Conservation (phyloP, 2,797 vertebrate genomes). For the Apodemus agrarius region DNA sequence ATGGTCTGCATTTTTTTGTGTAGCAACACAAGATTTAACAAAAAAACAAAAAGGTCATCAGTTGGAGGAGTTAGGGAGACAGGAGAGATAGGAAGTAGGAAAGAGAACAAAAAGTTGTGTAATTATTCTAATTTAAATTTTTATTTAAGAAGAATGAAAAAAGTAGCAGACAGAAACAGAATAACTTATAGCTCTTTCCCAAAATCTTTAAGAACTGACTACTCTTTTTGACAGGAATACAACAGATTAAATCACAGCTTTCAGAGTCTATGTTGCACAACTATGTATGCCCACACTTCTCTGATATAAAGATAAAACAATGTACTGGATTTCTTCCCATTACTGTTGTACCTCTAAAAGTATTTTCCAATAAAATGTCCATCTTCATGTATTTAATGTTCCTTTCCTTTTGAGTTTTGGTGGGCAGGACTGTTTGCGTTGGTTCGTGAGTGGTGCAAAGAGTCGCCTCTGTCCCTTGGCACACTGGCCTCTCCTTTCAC, state of each 20-base stretch:
- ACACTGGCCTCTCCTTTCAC: background rate
- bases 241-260: background rate
- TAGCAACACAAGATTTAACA: background rate
- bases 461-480: background rate
- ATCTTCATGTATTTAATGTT: background rate
- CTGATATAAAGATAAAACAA: background rate
- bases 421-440: background rate
- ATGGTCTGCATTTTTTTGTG: background rate
- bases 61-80: background rate
- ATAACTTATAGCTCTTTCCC: background rate
- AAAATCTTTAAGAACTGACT: background rate
- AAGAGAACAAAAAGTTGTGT: background rate
- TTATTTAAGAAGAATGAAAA: background rate
- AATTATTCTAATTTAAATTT: background rate
- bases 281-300: background rate
- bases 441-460: background rate
- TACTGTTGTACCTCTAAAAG: background rate
- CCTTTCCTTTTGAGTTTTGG: slow-evolving; percentile 10
- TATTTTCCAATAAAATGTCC: background rate
- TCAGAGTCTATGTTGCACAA: background rate
- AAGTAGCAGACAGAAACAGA: background rate
- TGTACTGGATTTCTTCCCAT: background rate
- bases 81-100: background rate
- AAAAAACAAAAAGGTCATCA: background rate
- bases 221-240: background rate